A percentile compares a stretch with the other conserved stretches of the same genome.
Evolutionary conservation across 1,140 invertebrate genomes (phyloP).

Genomic region (Battus philenor): DNA sequence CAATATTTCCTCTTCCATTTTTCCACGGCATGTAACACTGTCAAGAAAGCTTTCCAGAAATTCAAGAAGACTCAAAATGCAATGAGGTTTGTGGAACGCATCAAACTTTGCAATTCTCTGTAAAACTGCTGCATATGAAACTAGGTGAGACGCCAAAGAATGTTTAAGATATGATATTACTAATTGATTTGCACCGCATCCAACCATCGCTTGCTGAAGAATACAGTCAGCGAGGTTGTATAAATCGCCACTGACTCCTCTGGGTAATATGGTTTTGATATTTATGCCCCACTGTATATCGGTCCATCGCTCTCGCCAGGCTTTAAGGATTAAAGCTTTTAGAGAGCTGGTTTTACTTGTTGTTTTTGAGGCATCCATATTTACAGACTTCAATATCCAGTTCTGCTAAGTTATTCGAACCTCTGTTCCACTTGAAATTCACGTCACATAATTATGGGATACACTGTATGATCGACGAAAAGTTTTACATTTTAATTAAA

Average conservation of each 20-base stretch:
- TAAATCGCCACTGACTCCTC: slow-evolving; percentile 92
- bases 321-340: slow-evolving; percentile 90
- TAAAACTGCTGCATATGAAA: slow-evolving; percentile 92
- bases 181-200: slow-evolving; percentile 92
- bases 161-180: slow-evolving; percentile 95
- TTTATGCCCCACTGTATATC: slow-evolving; percentile 97
- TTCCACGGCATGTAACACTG: slow-evolving; percentile 81
- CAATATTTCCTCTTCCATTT: slow-evolving; percentile 87
- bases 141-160: slow-evolving; percentile 91
- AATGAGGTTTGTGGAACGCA: slow-evolving; percentile 91
- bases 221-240: slow-evolving; percentile 95
- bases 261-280: slow-evolving; percentile 91
- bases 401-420: no score
- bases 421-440: no score
- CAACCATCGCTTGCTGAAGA: slow-evolving; percentile 93
- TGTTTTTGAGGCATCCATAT: slow-evolving; percentile 83
- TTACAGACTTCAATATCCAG: no score
- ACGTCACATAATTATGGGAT: no score
- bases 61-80: slow-evolving; percentile 89
- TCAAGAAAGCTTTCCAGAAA: slow-evolving; percentile 89
- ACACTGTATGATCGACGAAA: no score
- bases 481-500: no score
- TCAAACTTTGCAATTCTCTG: slow-evolving; percentile 93
- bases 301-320: slow-evolving; percentile 96
- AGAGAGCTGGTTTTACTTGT: slow-evolving; percentile 90